Base-by-base conservation (phyloP, 2,113 vertebrate genomes). In the Sturnus vulgaris region DNA sequence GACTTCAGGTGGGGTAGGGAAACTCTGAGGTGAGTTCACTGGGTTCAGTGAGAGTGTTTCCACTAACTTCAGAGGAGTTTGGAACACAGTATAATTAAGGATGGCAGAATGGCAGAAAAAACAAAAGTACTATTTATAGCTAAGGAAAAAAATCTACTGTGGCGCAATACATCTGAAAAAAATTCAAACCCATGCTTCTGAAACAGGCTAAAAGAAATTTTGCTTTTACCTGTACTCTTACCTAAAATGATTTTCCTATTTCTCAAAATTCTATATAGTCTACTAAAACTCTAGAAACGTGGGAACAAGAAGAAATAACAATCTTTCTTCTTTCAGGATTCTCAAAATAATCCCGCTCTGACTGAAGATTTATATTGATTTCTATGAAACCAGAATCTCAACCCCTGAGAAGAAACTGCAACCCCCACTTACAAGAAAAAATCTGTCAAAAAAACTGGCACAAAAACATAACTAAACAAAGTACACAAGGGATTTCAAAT, bases 401-500 rank as follows among this genome's bases (percentile, higher is more conserved):
- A 44, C 8, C 44, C 75, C 64, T 70, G 79, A 88, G 81, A 79
- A 94, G 88, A 89, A 88, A 92, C 35, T 93, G 37, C 71, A 82
- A 93, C 44, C 60, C 20, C 28, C 37, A 72, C 46, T 49, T 53
- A 79, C 79, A 92, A 92, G 27, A 31, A 94, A 90, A 82, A 92
- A 60, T 85, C 93, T 64, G 70, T 82, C 90, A 77, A 89, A 63
- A 87, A 86, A 92, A 57, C 46, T 91, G 87, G 64, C 82, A 82
- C 73, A 55, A 86, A 96, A 93, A n/a, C 61, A 69, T 68, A 92
- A 69, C 83, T 91, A 86, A 86, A 88, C 94, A 93, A 94, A 92
- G 47, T 57, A 77, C 73, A 89, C 87, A 55, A 63, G 84, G 92
- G 92, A 95, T 86, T 92, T 93, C 46, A 95, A 95, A 95, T 88